Base-by-base conservation (phyloP, 2,888 invertebrate species). In the Eretmocerus hayati region DNA sequence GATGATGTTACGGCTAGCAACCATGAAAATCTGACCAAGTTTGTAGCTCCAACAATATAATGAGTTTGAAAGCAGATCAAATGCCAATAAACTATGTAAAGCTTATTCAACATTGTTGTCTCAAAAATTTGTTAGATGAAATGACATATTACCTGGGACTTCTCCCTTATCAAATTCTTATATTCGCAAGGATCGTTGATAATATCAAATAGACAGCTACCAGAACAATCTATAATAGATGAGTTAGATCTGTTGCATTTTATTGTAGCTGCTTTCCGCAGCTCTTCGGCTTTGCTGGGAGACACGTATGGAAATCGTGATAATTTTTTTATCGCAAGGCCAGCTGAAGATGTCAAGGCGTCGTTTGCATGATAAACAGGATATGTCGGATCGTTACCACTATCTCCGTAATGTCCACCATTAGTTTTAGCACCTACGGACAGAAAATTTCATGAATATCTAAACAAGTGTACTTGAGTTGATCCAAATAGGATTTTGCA, bases 141-240 rank as follows among this genome's bases (percentile, higher is more conserved):
- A n/a, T n/a, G n/a, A n/a, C n/a, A n/a, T n/a, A n/a, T n/a, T n/a
- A 66, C 69, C 49, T 59, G n/a, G 3, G 64, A 63, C 48, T 59
- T 26, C n/a, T 48, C 9, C 0, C 32, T 13, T 1, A 64, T 66
- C 15, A 69, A 22, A 44, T 69, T 65, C 5, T 22, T 52, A n/a
- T 58, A 63, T 44, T 69, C 69, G 41, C 69, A 69, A 18, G 68
- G 69, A 59, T 69, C 68, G 0, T 46, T 23, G 2, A 48, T 21
- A 13, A 69, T 26, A 48, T 70, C 58, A 52, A 68, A 70, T 16
- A 69, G 55, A 45, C 69, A 70, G 5, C 11, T 6, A n/a, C 26
- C 36, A 3, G 44, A 47, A 35, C 69, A 70, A 22, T 56, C 54
- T 0, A 60, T 39, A 5, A 42, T 26, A 3, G 40, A 9, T 1